Percentiles rank a stretch among this genome's conserved stretches.
Evolutionary conservation across 2,888 invertebrate species (phyloP).

Genomic region (Ellobium chinense): DNA sequence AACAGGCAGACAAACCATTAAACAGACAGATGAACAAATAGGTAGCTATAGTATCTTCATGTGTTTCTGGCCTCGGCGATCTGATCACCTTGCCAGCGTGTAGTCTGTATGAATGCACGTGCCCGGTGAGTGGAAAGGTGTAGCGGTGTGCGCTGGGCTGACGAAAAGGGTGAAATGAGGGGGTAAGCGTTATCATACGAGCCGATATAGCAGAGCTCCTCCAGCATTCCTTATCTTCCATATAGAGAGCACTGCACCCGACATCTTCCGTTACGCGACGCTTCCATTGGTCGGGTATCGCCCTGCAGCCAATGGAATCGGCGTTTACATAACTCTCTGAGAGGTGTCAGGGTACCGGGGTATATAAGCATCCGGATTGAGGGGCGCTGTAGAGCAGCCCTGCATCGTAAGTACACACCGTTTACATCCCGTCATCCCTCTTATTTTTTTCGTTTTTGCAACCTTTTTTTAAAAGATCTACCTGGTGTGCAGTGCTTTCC

Average conservation of each 20-base stretch:
- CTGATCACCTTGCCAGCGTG: not conserved
- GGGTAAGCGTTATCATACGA: not conserved
- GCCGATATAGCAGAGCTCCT: not conserved
- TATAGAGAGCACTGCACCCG: conserved; percentile 41
- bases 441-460: conserved; percentile 6
- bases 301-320: conserved; percentile 41
- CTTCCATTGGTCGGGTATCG: conserved; percentile 21
- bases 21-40: not conserved
- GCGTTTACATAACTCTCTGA: conserved; percentile 31
- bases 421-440: not conserved
- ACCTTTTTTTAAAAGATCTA: not conserved
- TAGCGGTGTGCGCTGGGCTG: not conserved
- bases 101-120: not conserved
- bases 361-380: conserved; percentile 33
- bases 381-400: conserved; percentile 44
- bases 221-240: conserved; percentile 39
- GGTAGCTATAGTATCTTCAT: no score
- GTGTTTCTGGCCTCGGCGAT: no score
- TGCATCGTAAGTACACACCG: conserved; percentile 50
- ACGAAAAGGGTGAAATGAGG: not conserved
- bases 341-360: conserved; percentile 2
- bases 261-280: conserved; percentile 32
- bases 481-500: not conserved
- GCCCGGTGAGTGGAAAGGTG: not conserved
- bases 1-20: not conserved